Evolutionary conservation across 2,888 invertebrate genomes (phyloP), one percentile per base, ranked within the genome.

Genomic region (Harpagoxenus sublaevis): DNA sequence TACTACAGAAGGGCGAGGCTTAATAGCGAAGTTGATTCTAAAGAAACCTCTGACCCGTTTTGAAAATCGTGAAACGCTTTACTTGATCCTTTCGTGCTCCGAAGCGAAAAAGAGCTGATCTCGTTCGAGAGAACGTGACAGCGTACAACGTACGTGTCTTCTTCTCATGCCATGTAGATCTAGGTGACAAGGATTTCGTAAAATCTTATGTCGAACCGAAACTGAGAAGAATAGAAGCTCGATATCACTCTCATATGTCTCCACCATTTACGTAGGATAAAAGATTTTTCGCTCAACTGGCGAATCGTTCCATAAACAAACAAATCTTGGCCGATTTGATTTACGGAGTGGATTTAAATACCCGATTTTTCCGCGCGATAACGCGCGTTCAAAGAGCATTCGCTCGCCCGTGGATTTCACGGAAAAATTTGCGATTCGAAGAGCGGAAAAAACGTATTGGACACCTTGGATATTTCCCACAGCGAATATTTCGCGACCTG

Each of bases 11-110:
- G 10, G n/a, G 31, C 42, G 31, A 35, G 73, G 12, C 48, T 79
- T 35, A 71, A 71, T 60, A 39, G 15, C 55, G 31, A 9, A 8
- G 35, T 73, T 71, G 45, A 51, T 62, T 62, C 15, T 23, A 15
- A 35, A 60, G 73, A 78, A 68, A 68, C 57, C 57, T 79, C 28
- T 28, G 48, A 79, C 12, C 35, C 60, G 12, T 79, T 73, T 60
- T 10, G 39, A 48, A 48, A 62, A n/a, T 70, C 35, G 28, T 0
- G 60, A 48, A 35, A 60, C 57, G 70, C 45, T 70, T 70, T 31
- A 15, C 23, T 70, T n/a, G 57, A 79, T 78, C 45, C 23, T 45
- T 15, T 15, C n/a, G 6, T 3, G 55, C n/a, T 10, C 18, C 6
- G 18, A 1, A 3, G 15, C 12, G 23, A 23, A 39, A 70, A 45